phyloP scores from a whole-genome alignment of 2,888 invertebrate species.

The Platynereis dumerilii region DNA sequence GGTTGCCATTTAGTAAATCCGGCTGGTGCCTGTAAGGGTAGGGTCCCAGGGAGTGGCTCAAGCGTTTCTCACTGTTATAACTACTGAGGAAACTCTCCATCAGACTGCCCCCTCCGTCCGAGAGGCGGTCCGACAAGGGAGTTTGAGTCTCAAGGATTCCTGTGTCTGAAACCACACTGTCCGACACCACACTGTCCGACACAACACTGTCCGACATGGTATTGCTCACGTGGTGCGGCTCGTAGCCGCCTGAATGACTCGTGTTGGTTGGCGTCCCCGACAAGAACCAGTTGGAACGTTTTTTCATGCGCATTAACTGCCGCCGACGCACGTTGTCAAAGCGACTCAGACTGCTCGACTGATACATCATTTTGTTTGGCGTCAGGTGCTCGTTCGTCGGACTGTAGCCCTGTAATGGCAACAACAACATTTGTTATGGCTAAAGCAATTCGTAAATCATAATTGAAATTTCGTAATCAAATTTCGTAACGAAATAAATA shows the following conservation, averaged over 20 bases:
- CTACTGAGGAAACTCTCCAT: neutral
- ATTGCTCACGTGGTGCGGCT: constrained; percentile 11
- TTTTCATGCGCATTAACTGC: constrained; percentile 95
- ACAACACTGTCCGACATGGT: constrained; percentile 22
- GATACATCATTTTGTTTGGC: constrained; percentile 26
- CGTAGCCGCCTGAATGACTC: neutral
- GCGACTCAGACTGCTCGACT: constrained; percentile 50
- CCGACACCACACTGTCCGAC: too few species aligned
- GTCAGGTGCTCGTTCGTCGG: constrained; percentile 26
- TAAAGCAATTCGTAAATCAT: too few species aligned
- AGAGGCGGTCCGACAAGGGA: constrained; percentile 2
- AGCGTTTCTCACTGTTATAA: neutral
- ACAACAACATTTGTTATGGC: neutral
- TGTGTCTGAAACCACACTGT: constrained; percentile 26
- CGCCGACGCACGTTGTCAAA: constrained; percentile 67
- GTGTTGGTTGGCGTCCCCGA: constrained; percentile 7
- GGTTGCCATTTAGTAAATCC: constrained; percentile 26
- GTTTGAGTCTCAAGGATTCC: neutral
- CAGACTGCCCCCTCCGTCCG: neutral
- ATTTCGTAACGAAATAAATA: too few species aligned
- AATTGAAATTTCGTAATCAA: too few species aligned
- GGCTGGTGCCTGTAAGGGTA: constrained; percentile 2
- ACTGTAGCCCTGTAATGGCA: constrained; percentile 27
- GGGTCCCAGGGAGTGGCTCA: neutral
- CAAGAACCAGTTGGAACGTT: constrained; percentile 93